phyloP scores from a whole-genome alignment of 2,888 invertebrate species.

The Hymenopus coronatus region DNA sequence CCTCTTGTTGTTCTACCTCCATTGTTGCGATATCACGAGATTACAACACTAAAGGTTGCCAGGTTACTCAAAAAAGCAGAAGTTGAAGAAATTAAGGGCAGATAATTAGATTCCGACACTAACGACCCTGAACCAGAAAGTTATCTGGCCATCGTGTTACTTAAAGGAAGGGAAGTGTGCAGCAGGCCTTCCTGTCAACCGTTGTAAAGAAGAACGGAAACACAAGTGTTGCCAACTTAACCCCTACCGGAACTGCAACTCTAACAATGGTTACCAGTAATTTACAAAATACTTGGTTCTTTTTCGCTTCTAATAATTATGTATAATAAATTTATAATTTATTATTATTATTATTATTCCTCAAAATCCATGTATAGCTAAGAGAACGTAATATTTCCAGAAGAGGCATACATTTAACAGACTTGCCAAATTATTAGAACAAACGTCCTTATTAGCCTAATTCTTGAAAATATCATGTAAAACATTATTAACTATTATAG shows the following conservation, averaged over 20 bases:
- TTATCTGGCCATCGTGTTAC: background rate
- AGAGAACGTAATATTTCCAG: too few species aligned
- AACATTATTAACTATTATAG: too few species aligned
- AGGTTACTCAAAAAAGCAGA: background rate
- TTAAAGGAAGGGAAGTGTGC: background rate
- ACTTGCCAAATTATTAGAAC: too few species aligned
- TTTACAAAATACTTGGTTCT: too few species aligned
- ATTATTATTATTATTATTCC: too few species aligned
- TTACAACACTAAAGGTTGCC: background rate
- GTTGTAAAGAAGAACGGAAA: background rate
- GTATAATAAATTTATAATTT: too few species aligned
- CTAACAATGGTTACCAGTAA: too few species aligned
- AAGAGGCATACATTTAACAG: too few species aligned
- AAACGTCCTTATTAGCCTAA: too few species aligned
- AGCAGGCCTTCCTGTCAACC: background rate
- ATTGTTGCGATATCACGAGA: background rate
- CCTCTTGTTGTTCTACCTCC: background rate
- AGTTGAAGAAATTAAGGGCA: background rate
- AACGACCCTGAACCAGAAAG: background rate
- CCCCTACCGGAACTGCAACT: background rate
- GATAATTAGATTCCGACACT: background rate
- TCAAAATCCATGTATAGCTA: too few species aligned
- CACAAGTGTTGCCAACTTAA: background rate
- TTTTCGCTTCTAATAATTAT: too few species aligned
- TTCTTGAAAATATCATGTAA: too few species aligned